Evolutionary conservation across 2,797 vertebrate genomes (phyloP).

Genomic region (Artibeus jamaicensis): DNA sequence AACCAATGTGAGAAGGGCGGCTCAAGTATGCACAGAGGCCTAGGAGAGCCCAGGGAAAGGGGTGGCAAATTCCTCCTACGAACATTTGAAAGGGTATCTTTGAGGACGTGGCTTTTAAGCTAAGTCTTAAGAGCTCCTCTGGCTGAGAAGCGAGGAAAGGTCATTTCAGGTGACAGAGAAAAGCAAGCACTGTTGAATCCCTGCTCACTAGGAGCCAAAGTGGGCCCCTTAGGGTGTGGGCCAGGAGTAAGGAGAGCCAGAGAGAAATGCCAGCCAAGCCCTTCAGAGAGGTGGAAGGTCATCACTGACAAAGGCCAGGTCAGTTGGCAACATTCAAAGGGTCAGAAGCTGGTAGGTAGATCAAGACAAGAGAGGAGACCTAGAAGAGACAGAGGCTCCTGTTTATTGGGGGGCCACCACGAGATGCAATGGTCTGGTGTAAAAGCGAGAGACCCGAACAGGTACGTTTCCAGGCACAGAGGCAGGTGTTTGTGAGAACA

Average conservation of each 20-base stretch:
- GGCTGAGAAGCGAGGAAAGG: constrained; percentile 12
- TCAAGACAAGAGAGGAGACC: not conserved
- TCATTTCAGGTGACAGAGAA: constrained; percentile 26
- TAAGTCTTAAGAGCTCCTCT: not conserved
- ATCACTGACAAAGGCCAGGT: not conserved
- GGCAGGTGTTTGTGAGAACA: not conserved
- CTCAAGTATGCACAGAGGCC: not conserved
- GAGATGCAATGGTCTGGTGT: not conserved
- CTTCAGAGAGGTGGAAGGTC: not conserved
- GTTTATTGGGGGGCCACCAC: not conserved
- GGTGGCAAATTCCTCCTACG: not conserved
- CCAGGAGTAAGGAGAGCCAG: not conserved
- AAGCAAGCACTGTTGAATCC: not conserved
- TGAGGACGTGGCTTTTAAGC: not conserved
- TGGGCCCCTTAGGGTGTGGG: not conserved
- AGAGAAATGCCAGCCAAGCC: not conserved
- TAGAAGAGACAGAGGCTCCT: not conserved
- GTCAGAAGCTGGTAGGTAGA: not conserved
- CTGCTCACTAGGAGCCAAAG: not conserved
- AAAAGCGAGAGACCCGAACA: not conserved
- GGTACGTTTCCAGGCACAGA: not conserved
- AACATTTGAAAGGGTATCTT: not conserved
- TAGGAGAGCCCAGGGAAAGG: not conserved
- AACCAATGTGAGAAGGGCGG: not conserved
- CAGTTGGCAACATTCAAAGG: not conserved